Conservation (phyloP, 2,888 invertebrate species). For the Drosophila putrida region DNA sequence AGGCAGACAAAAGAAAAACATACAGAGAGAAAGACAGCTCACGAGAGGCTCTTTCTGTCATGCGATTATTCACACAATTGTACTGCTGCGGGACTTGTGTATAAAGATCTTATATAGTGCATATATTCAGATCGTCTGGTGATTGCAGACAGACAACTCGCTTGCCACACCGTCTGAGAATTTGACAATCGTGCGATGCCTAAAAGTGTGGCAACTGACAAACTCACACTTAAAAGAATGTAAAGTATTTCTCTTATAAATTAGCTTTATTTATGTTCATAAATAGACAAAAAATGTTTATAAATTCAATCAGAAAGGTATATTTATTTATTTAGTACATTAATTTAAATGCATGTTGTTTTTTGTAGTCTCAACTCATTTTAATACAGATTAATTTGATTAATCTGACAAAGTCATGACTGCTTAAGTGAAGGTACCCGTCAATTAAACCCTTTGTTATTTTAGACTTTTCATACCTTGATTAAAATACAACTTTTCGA, state of each 20-base stretch:
- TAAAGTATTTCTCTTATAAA: too few relatives aligned
- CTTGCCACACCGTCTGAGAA: slow-evolving; percentile 53
- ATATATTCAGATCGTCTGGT: slow-evolving; percentile 2
- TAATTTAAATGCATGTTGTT: neutral
- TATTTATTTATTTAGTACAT: neutral
- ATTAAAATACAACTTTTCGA: slow-evolving; percentile 46
- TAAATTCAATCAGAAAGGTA: neutral
- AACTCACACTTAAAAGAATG: too few relatives aligned
- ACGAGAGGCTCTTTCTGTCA: slow-evolving; percentile 35
- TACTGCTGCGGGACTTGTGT: slow-evolving; percentile 19
- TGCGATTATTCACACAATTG: slow-evolving; percentile 73
- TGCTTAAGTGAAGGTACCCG: slow-evolving; percentile 15
- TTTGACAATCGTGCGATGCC: slow-evolving; percentile 19
- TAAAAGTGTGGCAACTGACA: slow-evolving; percentile 11
- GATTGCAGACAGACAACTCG: slow-evolving; percentile 32
- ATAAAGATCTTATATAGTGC: too few relatives aligned
- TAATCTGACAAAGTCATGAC: slow-evolving; percentile 1
- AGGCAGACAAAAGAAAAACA: neutral
- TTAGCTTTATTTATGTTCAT: neutral
- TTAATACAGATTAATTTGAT: slow-evolving; percentile 1
- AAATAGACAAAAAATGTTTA: neutral
- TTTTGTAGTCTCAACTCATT: neutral
- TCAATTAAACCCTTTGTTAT: slow-evolving; percentile 22
- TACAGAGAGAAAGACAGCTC: slow-evolving; percentile 16
- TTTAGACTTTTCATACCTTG: slow-evolving; percentile 26